Percentiles rank a stretch among this genome's conserved stretches.
phyloP scores from a whole-genome alignment of 2,113 vertebrate species.

The Suncus etruscus region DNA sequence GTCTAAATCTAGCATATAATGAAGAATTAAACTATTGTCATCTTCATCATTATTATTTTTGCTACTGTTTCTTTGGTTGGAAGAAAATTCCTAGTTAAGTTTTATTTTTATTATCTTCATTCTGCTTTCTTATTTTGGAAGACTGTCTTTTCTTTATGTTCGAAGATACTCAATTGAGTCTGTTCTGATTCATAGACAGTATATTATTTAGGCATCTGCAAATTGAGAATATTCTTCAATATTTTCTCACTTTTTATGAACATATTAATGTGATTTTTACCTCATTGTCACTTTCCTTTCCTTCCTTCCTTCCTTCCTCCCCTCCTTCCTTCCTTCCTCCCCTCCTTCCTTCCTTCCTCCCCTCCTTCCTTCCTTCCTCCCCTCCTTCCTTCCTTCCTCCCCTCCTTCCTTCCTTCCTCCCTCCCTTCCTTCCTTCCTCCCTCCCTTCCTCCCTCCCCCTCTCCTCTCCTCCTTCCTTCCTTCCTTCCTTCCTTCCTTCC shows the following conservation, averaged over 20 bases:
- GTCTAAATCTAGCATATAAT: background rate
- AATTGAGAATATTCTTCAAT: background rate
- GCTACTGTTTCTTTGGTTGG: background rate
- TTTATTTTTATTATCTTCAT: background rate
- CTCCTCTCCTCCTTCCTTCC: no score
- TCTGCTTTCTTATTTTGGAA: background rate
- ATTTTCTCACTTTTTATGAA: background rate
- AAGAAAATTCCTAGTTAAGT: background rate
- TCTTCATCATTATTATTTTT: rapidly evolving
- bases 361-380: no score
- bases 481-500: no score
- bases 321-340: no score
- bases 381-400: no score
- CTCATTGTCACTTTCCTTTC: no score
- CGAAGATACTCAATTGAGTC: background rate
- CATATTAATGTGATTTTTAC: no score
- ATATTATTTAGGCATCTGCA: background rate
- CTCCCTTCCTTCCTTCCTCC: no score
- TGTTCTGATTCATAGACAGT: background rate
- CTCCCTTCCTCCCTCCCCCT: no score
- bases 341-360: no score
- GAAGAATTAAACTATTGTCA: background rate
- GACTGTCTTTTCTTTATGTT: background rate
- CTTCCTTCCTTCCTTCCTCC: no score
- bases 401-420: no score